Evolutionary conservation across 2,797 vertebrate species (phyloP).

Genomic region (Eurystomus glaucurus): DNA sequence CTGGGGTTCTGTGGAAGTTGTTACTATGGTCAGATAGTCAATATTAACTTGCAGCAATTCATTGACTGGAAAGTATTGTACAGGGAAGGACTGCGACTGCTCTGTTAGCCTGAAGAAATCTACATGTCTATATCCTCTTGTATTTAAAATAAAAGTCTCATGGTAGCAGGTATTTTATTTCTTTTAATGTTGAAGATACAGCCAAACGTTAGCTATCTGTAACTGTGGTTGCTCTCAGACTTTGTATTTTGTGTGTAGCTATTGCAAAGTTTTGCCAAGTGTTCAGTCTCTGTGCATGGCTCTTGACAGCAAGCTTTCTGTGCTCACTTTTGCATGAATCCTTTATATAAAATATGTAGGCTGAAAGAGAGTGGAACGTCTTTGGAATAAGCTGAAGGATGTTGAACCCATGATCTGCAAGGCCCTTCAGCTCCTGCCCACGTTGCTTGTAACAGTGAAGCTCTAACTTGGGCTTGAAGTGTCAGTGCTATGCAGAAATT

Average conservation of each 20-base stretch:
- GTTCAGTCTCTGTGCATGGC: background rate
- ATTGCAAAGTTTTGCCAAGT: background rate
- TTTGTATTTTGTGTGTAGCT: background rate
- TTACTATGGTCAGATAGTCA: background rate
- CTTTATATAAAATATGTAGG: background rate
- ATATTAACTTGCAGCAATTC: background rate
- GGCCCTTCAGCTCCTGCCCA: background rate
- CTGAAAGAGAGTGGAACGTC: background rate
- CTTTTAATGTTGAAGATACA: background rate
- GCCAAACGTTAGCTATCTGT: background rate
- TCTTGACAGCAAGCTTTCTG: background rate
- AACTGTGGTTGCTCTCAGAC: background rate
- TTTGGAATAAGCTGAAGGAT: background rate
- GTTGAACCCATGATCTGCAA: background rate
- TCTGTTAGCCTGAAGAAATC: background rate
- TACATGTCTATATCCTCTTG: rapidly evolving
- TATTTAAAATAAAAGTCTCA: background rate
- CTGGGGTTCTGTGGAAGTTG: background rate
- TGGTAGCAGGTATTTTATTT: background rate
- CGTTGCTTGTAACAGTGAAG: background rate
- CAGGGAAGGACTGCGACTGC: background rate
- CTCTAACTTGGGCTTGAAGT: background rate
- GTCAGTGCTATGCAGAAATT: background rate
- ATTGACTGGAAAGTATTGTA: background rate
- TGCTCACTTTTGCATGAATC: background rate